Conservation (phyloP, 1,140 invertebrate species). For the Trichogramma pretiosum region DNA sequence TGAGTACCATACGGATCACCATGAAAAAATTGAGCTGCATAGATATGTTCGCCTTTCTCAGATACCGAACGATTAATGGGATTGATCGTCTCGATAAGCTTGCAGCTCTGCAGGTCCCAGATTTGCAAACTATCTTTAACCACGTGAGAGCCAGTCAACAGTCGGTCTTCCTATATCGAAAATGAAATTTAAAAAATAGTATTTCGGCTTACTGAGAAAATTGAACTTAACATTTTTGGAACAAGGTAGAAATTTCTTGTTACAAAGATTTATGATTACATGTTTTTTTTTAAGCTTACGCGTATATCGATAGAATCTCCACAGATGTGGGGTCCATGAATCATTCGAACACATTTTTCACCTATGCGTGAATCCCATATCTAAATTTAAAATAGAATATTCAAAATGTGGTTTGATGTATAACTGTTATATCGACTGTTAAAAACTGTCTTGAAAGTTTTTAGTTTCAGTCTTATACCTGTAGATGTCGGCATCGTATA, state of each 20-base stretch:
- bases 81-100: slow-evolving; percentile 31
- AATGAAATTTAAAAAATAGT: slow-evolving; percentile 15
- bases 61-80: slow-evolving; percentile 27
- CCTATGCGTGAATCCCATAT: slow-evolving; percentile 32
- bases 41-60: slow-evolving; percentile 33
- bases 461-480: background rate
- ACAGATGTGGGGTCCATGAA: slow-evolving; percentile 34
- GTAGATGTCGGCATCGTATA: slow-evolving; percentile 6
- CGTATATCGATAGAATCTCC: slow-evolving; percentile 33
- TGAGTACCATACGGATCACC: slow-evolving; percentile 28
- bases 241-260: too few species aligned
- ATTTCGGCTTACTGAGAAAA: background rate
- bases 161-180: too few species aligned
- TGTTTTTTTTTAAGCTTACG: too few species aligned
- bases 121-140: slow-evolving; percentile 30
- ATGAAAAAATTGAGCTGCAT: slow-evolving; percentile 30
- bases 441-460: background rate
- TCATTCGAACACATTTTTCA: slow-evolving; percentile 23
- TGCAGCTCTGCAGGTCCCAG: slow-evolving; percentile 32
- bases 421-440: too few species aligned
- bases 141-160: slow-evolving; percentile 35
- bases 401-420: too few species aligned
- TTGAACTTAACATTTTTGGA: background rate
- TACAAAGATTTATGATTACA: too few species aligned
- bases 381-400: slow-evolving; percentile 17